Base-by-base conservation (phyloP, 2,888 invertebrate genomes). In the Melitaea athalia region DNA sequence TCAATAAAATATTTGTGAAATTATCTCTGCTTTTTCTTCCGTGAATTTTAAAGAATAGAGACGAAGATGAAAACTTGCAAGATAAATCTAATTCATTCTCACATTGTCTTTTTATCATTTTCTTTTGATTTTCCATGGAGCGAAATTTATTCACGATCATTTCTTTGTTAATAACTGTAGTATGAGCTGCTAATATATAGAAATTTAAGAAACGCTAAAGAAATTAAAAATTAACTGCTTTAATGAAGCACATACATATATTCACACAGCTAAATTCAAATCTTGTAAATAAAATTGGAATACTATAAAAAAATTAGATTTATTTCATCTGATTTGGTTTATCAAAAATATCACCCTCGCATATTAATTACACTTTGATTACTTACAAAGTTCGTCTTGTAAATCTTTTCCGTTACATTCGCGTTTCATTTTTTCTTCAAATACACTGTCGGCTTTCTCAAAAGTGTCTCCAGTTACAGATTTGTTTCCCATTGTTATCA, bases 1-100 rank as follows among this genome's bases (percentile, higher is more conserved):
- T 89, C 17, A 91, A 66, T 15, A 92, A 76, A 50, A 91, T 84
- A 45, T 84, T 85, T 0, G 85, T 79, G 69, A 91, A 86, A 74
- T 88, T 91, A 24, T 91, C 91, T 12, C 80, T 79, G 64, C 87
- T 88, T 66, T 86, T 91, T 63, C 79, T 81, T 1, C 85, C 80
- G 59, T 82, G 81, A 4, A 87, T 64, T 74, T 81, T 88, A 70
- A 86, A 88, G 43, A 92, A 73, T 5, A 83, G 33, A 0, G 89
- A 86, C 0, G 87, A 81, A 50, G 79, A 85, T 0, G 91, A 91
- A 0, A 88, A 78, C 24, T 80, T 83, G 70, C 83, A 83, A 0
- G 87, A 79, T 0, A 90, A 33, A 0, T 89, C 85, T 0, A 87
- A 83, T 71, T 83, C 86, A 62, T 82, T 85, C 15, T 57, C 42